Evolutionary conservation across 2,888 invertebrate genomes (phyloP).

Genomic region (Morpho deidamia): DNA sequence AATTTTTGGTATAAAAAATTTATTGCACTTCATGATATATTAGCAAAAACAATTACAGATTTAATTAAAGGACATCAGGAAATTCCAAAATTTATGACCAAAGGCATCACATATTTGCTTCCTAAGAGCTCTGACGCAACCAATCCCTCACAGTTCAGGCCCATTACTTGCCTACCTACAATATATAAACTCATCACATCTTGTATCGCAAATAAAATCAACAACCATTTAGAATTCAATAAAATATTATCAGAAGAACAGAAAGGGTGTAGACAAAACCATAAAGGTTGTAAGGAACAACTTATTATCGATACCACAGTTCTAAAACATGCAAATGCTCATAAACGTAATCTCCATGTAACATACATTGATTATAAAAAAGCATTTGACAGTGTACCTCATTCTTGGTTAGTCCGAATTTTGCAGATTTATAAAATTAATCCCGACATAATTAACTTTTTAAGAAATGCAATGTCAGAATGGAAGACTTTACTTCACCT

Average conservation of each 20-base stretch:
- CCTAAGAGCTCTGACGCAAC: too few species aligned
- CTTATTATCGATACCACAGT: slow-evolving; percentile 11
- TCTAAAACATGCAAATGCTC: slow-evolving; percentile 8
- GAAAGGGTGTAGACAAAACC: slow-evolving; percentile 12
- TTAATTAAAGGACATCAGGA: too few species aligned
- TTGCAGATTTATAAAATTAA: slow-evolving; percentile 13
- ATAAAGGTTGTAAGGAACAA: slow-evolving; percentile 18
- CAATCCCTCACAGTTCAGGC: slow-evolving; percentile 23
- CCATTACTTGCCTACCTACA: slow-evolving; percentile 26
- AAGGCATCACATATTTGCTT: too few species aligned
- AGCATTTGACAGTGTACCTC: too few species aligned
- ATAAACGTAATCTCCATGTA: slow-evolving; percentile 11
- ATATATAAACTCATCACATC: slow-evolving; percentile 23
- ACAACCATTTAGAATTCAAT: slow-evolving; percentile 5
- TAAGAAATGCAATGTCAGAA: too few species aligned
- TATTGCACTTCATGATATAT: too few species aligned
- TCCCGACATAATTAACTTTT: background rate
- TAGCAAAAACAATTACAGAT: too few species aligned
- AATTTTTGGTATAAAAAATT: slow-evolving; percentile 17
- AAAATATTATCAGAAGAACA: slow-evolving; percentile 15
- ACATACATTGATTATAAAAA: slow-evolving; percentile 19
- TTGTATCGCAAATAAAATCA: slow-evolving; percentile 13
- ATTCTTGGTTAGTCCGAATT: too few species aligned
- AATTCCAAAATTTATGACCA: too few species aligned
- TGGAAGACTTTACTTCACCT: too few species aligned